Percentiles rank a stretch among this genome's conserved stretches.
phyloP scores from a whole-genome alignment of 1,140 invertebrate genomes.

The Eubasilissa regina region DNA sequence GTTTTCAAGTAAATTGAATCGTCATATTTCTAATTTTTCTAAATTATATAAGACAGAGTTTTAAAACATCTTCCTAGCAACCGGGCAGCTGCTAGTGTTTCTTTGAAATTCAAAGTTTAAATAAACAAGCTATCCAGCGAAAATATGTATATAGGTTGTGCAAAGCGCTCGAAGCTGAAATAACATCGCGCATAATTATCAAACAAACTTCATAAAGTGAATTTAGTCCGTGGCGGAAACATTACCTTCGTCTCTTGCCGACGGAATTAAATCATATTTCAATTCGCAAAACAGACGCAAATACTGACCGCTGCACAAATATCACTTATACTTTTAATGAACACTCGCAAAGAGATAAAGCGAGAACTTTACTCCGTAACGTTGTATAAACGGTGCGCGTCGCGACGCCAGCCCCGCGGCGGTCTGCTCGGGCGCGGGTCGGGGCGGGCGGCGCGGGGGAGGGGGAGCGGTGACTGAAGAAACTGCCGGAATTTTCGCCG shows the following conservation, averaged over 20 bases:
- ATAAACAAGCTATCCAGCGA: no score
- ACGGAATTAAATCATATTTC: slow-evolving; percentile 35
- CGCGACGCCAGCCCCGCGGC: neutral
- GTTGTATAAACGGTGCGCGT: neutral
- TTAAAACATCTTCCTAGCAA: no score
- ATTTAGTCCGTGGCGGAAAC: slow-evolving; percentile 8
- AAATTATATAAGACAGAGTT: no score
- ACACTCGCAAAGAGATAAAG: slow-evolving; percentile 43
- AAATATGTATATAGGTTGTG: no score
- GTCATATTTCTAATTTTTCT: no score
- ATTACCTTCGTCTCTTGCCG: neutral
- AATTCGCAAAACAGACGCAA: slow-evolving; percentile 9
- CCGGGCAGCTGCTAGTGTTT: no score
- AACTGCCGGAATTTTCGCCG: slow-evolving; percentile 13
- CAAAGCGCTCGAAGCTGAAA: neutral
- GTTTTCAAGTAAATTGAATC: no score
- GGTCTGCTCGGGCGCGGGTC: no score
- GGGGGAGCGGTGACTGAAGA: slow-evolving; percentile 20
- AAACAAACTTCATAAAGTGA: slow-evolving; percentile 5
- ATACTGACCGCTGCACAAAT: slow-evolving; percentile 40
- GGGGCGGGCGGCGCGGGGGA: neutral
- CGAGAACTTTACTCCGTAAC: slow-evolving; percentile 17
- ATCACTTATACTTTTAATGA: slow-evolving; percentile 45
- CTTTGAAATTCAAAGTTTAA: no score
- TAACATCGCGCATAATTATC: neutral